These are phyloP conservation scores for Philopotamus ludificatus DNA, from an alignment of 1,140 invertebrate genomes.

Conservation along the genomic window DNA sequence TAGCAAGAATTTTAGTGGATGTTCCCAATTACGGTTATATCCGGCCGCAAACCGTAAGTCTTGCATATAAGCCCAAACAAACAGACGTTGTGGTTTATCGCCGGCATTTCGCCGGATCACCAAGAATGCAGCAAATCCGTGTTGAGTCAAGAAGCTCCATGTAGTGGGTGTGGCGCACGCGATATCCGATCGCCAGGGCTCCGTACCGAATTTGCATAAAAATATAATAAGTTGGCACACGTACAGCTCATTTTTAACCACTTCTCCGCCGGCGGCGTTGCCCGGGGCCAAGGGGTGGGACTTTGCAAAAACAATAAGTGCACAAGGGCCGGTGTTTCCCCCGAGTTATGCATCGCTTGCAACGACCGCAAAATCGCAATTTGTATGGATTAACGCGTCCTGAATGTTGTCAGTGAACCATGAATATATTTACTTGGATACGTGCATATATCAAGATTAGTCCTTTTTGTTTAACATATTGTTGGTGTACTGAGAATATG, in stretches of 20 bases:
- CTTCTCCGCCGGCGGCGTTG: not conserved
- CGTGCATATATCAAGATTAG: too few relatives aligned
- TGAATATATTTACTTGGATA: too few relatives aligned
- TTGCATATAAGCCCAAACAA: too few relatives aligned
- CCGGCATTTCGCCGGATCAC: not conserved
- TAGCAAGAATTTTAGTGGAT: too few relatives aligned
- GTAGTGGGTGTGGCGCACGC: conserved; percentile 3
- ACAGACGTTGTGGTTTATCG: not conserved
- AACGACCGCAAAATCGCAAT: not conserved
- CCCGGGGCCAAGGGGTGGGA: not conserved
- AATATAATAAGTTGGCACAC: conserved; percentile 23
- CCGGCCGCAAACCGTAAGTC: too few relatives aligned
- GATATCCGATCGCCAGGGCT: conserved; percentile 26
- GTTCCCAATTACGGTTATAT: too few relatives aligned
- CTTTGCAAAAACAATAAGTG: not conserved
- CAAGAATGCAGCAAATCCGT: not conserved
- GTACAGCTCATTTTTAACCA: conserved; percentile 20
- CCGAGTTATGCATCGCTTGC: conserved; percentile 2
- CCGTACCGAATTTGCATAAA: conserved; percentile 13
- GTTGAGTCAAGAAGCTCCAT: conserved; percentile 2
- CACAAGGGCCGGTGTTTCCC: not conserved
- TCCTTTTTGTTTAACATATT: too few relatives aligned
- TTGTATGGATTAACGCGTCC: conserved; percentile 4
- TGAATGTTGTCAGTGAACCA: not conserved
- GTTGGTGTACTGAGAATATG: too few relatives aligned